Conservation (phyloP, 2,113 vertebrate genomes). For the Motacilla tschutschensis region DNA sequence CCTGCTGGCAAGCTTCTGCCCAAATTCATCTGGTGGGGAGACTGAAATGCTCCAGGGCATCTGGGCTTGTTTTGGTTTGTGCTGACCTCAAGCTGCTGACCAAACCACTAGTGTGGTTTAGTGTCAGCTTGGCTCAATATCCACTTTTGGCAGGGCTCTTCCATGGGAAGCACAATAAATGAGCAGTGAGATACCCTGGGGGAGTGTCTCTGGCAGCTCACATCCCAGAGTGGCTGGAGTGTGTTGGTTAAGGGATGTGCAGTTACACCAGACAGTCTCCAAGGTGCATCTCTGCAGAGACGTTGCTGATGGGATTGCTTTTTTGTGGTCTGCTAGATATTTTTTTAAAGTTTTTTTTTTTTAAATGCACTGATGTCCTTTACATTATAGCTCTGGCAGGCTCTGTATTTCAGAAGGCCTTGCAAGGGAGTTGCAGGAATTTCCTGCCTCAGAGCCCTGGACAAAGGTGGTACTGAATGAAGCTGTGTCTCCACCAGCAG, state of each 20-base stretch:
- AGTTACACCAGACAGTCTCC: not conserved
- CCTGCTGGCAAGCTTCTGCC: not conserved
- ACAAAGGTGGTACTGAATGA: not conserved
- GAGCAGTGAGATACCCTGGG: not conserved
- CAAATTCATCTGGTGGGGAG: not conserved
- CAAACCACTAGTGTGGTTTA: not conserved
- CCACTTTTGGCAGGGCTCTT: not conserved
- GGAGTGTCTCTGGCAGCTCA: not conserved
- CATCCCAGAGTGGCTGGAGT: not conserved
- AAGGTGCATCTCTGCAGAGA: not conserved
- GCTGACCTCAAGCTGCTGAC: not conserved
- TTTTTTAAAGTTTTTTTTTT: not conserved
- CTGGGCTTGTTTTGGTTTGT: not conserved
- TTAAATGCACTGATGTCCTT: not conserved
- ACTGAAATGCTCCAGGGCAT: not conserved
- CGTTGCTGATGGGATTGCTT: not conserved
- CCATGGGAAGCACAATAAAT: accelerated
- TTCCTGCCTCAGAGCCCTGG: not conserved
- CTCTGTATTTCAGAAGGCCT: not conserved
- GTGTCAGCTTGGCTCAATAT: not conserved
- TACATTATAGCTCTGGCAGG: not conserved
- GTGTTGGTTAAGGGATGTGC: not conserved
- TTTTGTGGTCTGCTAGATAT: not conserved
- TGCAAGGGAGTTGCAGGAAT: not conserved
- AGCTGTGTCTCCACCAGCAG: not conserved